These are phyloP conservation scores for Diprion similis DNA, from an alignment of 1,140 invertebrate species.

Conservation along the genomic window DNA sequence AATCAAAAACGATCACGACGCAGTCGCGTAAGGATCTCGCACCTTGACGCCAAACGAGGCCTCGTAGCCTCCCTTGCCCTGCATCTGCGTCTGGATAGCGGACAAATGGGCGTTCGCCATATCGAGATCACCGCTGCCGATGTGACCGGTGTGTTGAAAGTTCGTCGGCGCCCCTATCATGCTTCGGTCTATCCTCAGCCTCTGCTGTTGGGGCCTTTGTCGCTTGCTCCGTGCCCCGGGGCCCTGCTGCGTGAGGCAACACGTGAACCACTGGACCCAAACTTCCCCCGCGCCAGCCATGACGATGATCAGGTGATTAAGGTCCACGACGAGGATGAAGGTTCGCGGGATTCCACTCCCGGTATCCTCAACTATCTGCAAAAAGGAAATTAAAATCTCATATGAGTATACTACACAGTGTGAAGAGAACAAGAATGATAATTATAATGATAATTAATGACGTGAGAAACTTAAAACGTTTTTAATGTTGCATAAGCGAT, in stretches of 20 bases:
- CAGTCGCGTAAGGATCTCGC: too few species aligned
- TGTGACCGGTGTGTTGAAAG: slow-evolving; percentile 91
- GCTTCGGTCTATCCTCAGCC: slow-evolving; percentile 84
- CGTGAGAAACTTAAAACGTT: too few species aligned
- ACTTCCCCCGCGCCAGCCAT: slow-evolving; percentile 78
- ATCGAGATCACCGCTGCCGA: slow-evolving; percentile 86
- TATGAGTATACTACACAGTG: too few species aligned
- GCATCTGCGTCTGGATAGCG: slow-evolving; percentile 85
- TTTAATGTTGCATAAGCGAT: too few species aligned
- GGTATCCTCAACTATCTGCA: too few species aligned
- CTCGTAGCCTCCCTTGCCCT: slow-evolving; percentile 87
- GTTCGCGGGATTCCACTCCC: too few species aligned
- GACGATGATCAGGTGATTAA: slow-evolving; percentile 44
- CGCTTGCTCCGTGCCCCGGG: slow-evolving; percentile 70
- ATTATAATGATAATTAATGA: too few species aligned
- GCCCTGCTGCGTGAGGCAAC: slow-evolving; percentile 76
- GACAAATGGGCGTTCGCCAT: slow-evolving; percentile 76
- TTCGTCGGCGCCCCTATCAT: slow-evolving; percentile 93
- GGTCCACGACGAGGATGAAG: too few species aligned
- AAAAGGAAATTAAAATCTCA: too few species aligned
- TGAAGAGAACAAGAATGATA: too few species aligned
- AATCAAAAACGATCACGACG: too few species aligned
- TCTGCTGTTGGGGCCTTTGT: slow-evolving; percentile 64
- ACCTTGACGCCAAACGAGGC: slow-evolving; percentile 69
- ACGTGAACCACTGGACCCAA: slow-evolving; percentile 86